A percentile compares a stretch with the other conserved stretches of the same genome.
These are phyloP conservation scores for Semicossyphus pulcher DNA, from an alignment of 2,113 vertebrate species.

Conservation along the genomic window DNA sequence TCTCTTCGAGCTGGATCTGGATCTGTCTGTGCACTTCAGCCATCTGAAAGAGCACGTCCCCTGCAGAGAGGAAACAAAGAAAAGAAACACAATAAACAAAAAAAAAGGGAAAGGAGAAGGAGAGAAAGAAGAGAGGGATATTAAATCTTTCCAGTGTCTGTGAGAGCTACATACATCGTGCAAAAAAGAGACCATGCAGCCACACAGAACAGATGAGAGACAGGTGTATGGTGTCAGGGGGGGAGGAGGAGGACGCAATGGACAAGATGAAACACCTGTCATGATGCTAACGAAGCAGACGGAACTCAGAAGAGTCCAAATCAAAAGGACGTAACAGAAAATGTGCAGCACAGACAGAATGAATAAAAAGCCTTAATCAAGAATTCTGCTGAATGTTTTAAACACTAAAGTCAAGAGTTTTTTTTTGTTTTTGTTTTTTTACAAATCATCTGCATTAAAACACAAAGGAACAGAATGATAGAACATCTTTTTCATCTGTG, in stretches of 20 bases:
- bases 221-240: conserved; percentile 11
- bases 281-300: conserved; percentile 37
- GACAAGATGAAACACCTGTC: conserved; percentile 47
- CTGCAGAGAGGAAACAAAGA: conserved; percentile 79
- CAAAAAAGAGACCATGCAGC: conserved; percentile 73
- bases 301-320: conserved; percentile 15
- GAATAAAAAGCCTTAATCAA: conserved; percentile 14
- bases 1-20: conserved; percentile 97
- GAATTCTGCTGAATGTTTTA: conserved; percentile 32
- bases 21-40: conserved; percentile 98
- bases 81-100: conserved; percentile 56
- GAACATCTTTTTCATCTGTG: conserved; percentile 18
- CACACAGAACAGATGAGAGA: conserved; percentile 49
- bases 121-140: conserved; percentile 27
- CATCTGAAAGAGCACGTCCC: conserved; percentile 99
- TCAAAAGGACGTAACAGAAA: conserved; percentile 21
- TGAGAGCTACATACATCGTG: conserved; percentile 49
- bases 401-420: background rate
- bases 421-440: too few species aligned
- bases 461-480: conserved; percentile 29
- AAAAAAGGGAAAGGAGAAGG: conserved; percentile 28
- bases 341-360: conserved; percentile 32
- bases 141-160: background rate
- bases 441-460: too few species aligned
- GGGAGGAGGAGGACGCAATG: conserved; percentile 33